phyloP scores from a whole-genome alignment of 2,888 invertebrate genomes.

The Drosophila mimica region DNA sequence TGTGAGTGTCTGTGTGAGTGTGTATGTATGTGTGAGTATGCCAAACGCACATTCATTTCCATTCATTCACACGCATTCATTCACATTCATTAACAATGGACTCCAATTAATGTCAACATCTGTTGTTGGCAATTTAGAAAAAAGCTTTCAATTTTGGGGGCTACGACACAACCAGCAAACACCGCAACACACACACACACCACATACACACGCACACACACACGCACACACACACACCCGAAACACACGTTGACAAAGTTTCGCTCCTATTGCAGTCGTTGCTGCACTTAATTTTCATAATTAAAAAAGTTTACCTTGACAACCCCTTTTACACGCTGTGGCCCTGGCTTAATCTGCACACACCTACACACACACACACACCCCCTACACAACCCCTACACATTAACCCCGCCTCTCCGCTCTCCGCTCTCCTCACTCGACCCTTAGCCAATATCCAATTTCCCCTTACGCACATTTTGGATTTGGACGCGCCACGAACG shows the following conservation, averaged over 20 bases:
- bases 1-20: neutral
- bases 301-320: slow-evolving; percentile 77
- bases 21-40: neutral
- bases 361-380: neutral
- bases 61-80: slow-evolving; percentile 29
- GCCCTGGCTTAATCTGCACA: slow-evolving; percentile 16
- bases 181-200: neutral
- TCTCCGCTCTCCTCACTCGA: neutral
- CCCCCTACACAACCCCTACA: neutral
- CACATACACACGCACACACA: neutral
- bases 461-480: slow-evolving; percentile 63
- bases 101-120: slow-evolving; percentile 60
- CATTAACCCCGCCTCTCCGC: too few species aligned
- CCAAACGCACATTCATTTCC: slow-evolving; percentile 2
- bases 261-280: slow-evolving; percentile 63
- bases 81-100: slow-evolving; percentile 59
- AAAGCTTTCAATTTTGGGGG: slow-evolving; percentile 56
- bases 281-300: slow-evolving; percentile 78
- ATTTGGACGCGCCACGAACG: slow-evolving; percentile 47
- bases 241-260: slow-evolving; percentile 49
- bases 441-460: slow-evolving; percentile 43
- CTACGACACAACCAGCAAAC: slow-evolving; percentile 15
- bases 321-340: slow-evolving; percentile 45
- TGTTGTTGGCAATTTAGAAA: slow-evolving; percentile 65
- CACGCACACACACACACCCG: neutral